Evolutionary conservation across 2,888 invertebrate genomes (phyloP), one percentile per base, ranked within the genome.

Genomic region (Synergus itoensis): DNA sequence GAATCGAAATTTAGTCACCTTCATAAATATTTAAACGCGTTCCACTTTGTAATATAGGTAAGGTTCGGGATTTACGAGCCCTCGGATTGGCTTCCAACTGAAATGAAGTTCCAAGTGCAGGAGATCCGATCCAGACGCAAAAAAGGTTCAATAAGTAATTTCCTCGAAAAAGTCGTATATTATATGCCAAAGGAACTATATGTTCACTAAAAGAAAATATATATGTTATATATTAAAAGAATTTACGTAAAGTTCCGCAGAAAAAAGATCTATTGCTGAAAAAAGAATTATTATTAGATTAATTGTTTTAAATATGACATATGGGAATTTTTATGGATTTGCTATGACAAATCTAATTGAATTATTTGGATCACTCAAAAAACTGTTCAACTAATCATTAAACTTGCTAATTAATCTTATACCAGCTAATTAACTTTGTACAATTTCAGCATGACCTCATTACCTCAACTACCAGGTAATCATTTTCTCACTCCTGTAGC

Each of bases 1-100:
- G 81, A 84, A 86, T 84, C 83, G 84, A 82, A 87, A 77, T 82
- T 84, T 85, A 79, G 79, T 79, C 77, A 76, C 28, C 75, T 76
- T 79, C 79, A 79, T 79, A 79, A 79, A 79, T 79, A 79, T 79
- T 79, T 63, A 79, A 36, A 63, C 43, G 75, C 64, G 79, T 62
- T 62, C 77, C 41, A 79, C 77, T 79, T 79, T 18, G 48, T 12
- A 36, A 76, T 43, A 57, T 75, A 76, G 64, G 40, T 65, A 65
- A 79, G 65, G 43, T 57, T 48, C 62, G 48, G 36, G 53, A 65
- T 77, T 77, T 67, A 77, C 40, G 77, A 77, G n/a, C 63, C 21
- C 77, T 60, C 21, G 4, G 60, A 60, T 60, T 21, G 21, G 21
- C 21, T 18, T 60, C 12, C 12, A 60, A 12, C 12, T 21, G 60